A percentile compares a stretch with the other conserved stretches of the same genome.
Evolutionary conservation across 2,888 invertebrate species (phyloP).

Genomic region (Mythimna vitellina): DNA sequence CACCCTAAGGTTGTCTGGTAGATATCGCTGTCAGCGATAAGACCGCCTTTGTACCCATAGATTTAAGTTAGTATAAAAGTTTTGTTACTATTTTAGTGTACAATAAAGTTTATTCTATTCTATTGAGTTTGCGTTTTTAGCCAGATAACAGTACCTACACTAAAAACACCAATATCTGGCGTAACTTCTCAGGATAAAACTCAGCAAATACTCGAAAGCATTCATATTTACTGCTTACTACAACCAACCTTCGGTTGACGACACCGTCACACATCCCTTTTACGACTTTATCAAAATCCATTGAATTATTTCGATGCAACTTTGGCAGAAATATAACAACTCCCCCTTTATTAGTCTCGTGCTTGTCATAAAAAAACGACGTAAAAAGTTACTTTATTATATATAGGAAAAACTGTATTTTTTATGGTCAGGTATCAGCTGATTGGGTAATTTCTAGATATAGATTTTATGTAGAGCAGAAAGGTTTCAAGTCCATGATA

Average conservation of each 20-base stretch:
- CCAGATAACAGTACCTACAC: too few species aligned
- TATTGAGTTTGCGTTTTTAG: neutral
- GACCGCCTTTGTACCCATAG: too few species aligned
- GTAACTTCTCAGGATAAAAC: conserved; percentile 3
- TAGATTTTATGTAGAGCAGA: neutral
- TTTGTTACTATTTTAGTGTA: too few species aligned
- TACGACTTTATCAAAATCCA: conserved; percentile 70
- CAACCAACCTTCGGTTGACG: conserved; percentile 36
- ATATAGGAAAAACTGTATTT: conserved; percentile 39
- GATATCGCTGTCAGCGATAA: too few species aligned
- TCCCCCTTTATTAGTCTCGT: conserved; percentile 72
- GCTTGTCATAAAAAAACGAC: conserved; percentile 69
- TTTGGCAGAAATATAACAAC: conserved; percentile 68
- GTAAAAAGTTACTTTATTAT: conserved; percentile 60
- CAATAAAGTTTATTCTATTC: too few species aligned
- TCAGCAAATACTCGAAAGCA: conserved; percentile 35
- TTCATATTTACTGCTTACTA: conserved; percentile 20
- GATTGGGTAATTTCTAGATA: neutral
- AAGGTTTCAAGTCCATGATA: neutral
- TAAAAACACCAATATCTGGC: too few species aligned
- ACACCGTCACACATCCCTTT: conserved; percentile 55
- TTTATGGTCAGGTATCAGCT: conserved; percentile 18
- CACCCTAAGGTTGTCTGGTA: too few species aligned
- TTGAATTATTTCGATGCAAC: conserved; percentile 74
- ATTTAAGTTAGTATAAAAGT: too few species aligned